phyloP scores from a whole-genome alignment of 1,140 invertebrate species.

The Rhagoletis zephyria region DNA sequence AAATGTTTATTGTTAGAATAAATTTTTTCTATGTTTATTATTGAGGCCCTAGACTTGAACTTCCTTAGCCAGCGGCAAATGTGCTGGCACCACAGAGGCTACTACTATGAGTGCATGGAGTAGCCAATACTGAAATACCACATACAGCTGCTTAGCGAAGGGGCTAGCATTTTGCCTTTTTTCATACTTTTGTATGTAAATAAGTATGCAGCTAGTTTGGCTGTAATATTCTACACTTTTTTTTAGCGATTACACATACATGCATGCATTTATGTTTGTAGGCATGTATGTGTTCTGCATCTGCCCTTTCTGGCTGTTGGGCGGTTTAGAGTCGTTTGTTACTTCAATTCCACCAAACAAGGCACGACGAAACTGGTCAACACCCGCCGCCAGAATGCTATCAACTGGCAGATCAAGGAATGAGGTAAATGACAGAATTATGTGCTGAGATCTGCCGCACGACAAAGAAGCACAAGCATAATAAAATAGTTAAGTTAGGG shows the following conservation, averaged over 20 bases:
- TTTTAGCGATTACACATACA: not conserved
- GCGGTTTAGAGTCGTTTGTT: conserved; percentile 28
- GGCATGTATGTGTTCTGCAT: not conserved
- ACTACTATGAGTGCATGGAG: not conserved
- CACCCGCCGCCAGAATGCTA: conserved; percentile 3
- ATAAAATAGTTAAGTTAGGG: not conserved
- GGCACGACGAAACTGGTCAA: conserved; percentile 40
- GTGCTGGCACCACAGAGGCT: conserved; percentile 27
- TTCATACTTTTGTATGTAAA: conserved; percentile 34
- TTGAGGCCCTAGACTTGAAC: not conserved
- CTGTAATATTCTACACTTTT: not conserved
- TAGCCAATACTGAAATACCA: not conserved
- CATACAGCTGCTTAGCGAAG: conserved; percentile 4
- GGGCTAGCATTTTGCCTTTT: not conserved
- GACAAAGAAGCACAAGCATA: not conserved
- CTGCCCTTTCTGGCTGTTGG: conserved; percentile 28
- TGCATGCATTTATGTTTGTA: not conserved
- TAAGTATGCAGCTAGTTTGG: not conserved
- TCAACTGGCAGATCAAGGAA: conserved; percentile 17
- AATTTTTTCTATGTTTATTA: conserved; percentile 27
- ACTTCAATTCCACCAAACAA: conserved; percentile 3
- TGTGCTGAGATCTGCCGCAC: not conserved
- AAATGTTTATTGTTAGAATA: conserved; percentile 50
- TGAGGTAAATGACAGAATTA: conserved; percentile 39
- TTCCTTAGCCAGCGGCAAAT: conserved; percentile 19